Percentiles rank a stretch among this genome's conserved stretches.
These are phyloP conservation scores for Hyperopisus bebe DNA, from an alignment of 2,113 vertebrate genomes.

Conservation along the genomic window DNA sequence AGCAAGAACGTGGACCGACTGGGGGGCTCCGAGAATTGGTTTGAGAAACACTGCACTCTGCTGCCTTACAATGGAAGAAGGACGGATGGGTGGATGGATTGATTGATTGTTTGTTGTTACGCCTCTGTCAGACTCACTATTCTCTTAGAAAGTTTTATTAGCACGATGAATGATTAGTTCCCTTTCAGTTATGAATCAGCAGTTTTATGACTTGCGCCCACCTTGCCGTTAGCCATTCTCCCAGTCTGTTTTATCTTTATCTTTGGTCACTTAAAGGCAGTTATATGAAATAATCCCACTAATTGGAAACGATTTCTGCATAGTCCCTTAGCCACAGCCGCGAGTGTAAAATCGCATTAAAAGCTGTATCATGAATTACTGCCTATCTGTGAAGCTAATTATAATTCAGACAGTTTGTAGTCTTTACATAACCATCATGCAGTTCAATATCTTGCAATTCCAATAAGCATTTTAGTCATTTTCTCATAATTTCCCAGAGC, in stretches of 20 bases:
- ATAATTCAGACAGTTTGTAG: neutral
- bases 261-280: constrained; percentile 5
- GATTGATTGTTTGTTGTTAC: neutral
- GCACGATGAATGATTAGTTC: neutral
- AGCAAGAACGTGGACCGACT: too few relatives aligned
- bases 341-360: neutral
- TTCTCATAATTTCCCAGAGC: neutral
- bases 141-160: constrained; percentile 5
- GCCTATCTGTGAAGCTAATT: neutral
- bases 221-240: neutral
- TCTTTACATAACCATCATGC: neutral
- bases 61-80: neutral
- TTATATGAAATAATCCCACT: neutral
- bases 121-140: neutral
- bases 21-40: too few relatives aligned
- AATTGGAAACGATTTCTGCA: neutral
- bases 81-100: neutral
- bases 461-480: neutral
- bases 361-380: neutral
- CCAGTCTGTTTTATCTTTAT: neutral
- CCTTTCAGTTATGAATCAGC: neutral
- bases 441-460: neutral
- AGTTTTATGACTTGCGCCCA: neutral
- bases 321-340: neutral
- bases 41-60: too few relatives aligned